Conservation (phyloP, 2,113 vertebrate species). For the Cavia porcellus region DNA sequence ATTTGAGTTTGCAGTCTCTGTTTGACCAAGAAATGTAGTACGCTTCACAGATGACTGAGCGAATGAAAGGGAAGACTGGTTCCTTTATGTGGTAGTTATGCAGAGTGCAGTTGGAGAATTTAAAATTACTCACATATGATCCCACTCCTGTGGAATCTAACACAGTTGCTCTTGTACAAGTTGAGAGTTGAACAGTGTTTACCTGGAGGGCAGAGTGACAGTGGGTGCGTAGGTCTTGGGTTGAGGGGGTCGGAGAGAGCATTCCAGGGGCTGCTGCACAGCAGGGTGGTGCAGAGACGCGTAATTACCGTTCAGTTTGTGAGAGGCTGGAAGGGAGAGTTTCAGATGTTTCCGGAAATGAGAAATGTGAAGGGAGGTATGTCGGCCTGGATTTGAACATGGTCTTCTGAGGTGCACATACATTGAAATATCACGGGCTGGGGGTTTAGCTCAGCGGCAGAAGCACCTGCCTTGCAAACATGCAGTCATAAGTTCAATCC, state of each 20-base stretch:
- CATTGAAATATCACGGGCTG: not conserved
- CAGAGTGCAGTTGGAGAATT: constrained; percentile 21
- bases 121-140: not conserved
- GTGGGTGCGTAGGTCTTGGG: no score
- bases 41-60: not conserved
- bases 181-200: not conserved
- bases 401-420: not conserved
- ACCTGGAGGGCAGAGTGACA: not conserved
- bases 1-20: constrained; percentile 8
- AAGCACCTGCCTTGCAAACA: no score
- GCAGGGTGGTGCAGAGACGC: no score
- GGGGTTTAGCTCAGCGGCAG: no score
- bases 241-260: no score
- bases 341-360: not conserved
- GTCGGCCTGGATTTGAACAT: not conserved
- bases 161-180: no score
- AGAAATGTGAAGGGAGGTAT: not conserved
- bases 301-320: not conserved
- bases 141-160: not conserved
- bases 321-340: not conserved
- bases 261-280: not conserved
- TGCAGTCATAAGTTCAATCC: no score
- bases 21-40: not conserved
- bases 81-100: constrained; percentile 4
- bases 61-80: constrained; percentile 34